Evolutionary conservation across 2,113 vertebrate genomes (phyloP), one percentile per base, ranked within the genome.

Genomic region (Erinaceus europaeus): DNA sequence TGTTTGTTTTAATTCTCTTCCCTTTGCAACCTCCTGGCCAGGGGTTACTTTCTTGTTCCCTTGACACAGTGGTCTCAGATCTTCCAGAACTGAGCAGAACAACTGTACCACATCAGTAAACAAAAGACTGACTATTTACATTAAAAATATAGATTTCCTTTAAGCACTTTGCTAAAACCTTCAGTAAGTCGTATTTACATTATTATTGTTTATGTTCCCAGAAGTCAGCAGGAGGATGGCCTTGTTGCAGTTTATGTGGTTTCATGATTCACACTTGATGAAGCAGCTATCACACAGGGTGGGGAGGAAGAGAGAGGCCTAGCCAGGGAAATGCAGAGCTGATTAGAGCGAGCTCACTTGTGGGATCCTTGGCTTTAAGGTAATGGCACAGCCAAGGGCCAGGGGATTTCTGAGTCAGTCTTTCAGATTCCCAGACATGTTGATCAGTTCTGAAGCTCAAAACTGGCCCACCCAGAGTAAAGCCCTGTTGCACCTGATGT

Each of bases 61-160:
- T 32, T 5, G 86, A 71, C 90, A 81, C 89, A 77, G 91, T 90
- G 88, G 84, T 91, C 96, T 94, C 73, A 89, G 92, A 89, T 83
- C 94, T 83, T 86, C 94, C 86, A 86, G 92, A 94, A 89, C 92
- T 90, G 92, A 92, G 93, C 94, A 93, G 93, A 94, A 95, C 78
- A 68, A 89, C 65, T 88, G 44, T 55, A 93, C 93, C 95, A 90
- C 72, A 15, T 91, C 57, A 32, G 93, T 95, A 96, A 97, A 97
- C 96, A 96, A 89, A 94, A 87, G 75, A 91, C 77, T 94, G 96
- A 91, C 77, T 94, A 96, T 97, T 97, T 97, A 96, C 93, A 77
- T 77, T 44, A 75, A 97, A 97, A 96, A 96, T 96, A 97, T 94
- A 95, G 96, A 97, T 97, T 97, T 97, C 95, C 96, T 97, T 97